These are phyloP conservation scores for Tapera naevia DNA, from an alignment of 2,797 vertebrate genomes.

Conservation along the genomic window DNA sequence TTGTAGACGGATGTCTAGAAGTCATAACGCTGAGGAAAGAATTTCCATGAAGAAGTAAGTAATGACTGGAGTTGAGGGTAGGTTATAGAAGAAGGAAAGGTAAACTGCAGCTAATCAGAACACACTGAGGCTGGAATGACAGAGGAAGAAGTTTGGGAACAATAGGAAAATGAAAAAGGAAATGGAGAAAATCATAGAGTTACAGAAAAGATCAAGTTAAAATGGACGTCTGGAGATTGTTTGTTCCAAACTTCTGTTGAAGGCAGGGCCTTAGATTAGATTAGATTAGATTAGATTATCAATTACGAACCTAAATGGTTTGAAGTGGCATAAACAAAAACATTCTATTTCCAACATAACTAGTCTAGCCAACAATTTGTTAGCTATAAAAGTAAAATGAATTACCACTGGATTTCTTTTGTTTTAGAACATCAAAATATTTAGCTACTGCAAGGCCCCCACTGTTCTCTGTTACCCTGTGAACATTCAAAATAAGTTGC, in stretches of 20 bases:
- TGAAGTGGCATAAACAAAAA: neutral
- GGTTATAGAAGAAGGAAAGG: neutral
- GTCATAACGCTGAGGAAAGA: too few relatives aligned
- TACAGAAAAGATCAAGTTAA: neutral
- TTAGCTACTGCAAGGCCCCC: neutral
- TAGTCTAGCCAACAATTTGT: neutral
- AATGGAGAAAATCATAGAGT: neutral
- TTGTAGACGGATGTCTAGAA: neutral
- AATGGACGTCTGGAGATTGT: neutral
- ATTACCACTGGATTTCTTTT: neutral
- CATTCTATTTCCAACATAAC: neutral
- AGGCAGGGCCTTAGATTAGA: neutral
- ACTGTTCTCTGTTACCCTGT: neutral
- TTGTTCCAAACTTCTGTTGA: neutral
- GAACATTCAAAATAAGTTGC: neutral
- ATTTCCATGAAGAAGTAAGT: neutral
- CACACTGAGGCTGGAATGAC: neutral
- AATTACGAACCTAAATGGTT: neutral
- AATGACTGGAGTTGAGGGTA: neutral
- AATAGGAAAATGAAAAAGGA: neutral
- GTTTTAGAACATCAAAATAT: neutral
- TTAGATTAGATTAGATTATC: too few relatives aligned
- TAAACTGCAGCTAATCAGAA: neutral
- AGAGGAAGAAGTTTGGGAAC: neutral
- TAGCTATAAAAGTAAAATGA: neutral